Percentiles rank a stretch among this genome's conserved stretches.
Evolutionary conservation across 2,797 vertebrate species (phyloP).

Genomic region (Chaetodon trifasciatus): DNA sequence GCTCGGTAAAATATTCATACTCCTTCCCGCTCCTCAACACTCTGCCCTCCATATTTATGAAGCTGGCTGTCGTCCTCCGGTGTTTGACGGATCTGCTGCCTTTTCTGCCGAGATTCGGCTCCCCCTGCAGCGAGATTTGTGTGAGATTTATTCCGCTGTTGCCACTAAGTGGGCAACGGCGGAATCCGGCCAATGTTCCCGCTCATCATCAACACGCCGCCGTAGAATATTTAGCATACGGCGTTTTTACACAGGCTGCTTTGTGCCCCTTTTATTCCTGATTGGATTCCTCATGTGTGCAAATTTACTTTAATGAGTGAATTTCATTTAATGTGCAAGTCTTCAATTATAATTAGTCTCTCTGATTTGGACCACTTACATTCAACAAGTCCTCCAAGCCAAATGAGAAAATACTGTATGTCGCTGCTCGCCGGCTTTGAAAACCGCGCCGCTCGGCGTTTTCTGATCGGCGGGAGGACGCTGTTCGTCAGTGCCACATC

Average conservation of each 20-base stretch:
- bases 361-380: background rate
- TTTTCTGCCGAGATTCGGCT: constrained; percentile 52
- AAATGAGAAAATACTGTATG: background rate
- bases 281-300: constrained; percentile 13
- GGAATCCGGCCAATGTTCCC: constrained; percentile 16
- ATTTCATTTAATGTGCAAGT: constrained; percentile 7
- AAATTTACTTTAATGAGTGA: constrained; percentile 17
- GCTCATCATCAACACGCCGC: constrained; percentile 2
- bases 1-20: constrained; percentile 77
- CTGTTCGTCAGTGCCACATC: background rate
- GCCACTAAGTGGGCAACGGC: constrained; percentile 44
- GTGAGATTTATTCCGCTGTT: constrained; percentile 60
- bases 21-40: constrained; percentile 53
- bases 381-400: constrained; percentile 21
- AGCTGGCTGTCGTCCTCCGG: constrained; percentile 59
- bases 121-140: constrained; percentile 33
- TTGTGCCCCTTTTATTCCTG: background rate
- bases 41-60: constrained; percentile 77
- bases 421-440: background rate
- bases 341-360: background rate
- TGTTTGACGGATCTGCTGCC: constrained; percentile 51
- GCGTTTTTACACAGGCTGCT: background rate
- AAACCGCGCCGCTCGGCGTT: background rate
- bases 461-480: background rate
- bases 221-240: constrained; percentile 21